A percentile compares a stretch with the other conserved stretches of the same genome.
phyloP scores from a whole-genome alignment of 2,888 invertebrate genomes.

The Chorisops tibialis region DNA sequence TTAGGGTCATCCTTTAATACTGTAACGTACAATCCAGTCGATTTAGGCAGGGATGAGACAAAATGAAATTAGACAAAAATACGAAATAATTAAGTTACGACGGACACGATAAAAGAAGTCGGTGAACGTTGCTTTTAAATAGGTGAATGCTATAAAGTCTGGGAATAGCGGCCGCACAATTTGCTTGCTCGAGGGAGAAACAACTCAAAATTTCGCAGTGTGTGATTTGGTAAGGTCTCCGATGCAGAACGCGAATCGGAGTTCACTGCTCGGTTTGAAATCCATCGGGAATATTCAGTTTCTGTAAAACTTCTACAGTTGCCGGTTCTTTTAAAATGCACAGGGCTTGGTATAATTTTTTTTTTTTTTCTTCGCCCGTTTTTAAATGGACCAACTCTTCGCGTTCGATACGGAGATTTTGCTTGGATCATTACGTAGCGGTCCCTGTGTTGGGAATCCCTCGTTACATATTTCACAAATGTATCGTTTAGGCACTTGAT shows the following conservation, averaged over 20 bases:
- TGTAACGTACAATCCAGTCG: too few species aligned
- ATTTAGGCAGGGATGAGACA: too few species aligned
- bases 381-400: conserved; percentile 69
- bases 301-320: conserved; percentile 56
- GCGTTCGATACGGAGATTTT: conserved; percentile 61
- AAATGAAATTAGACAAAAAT: too few species aligned
- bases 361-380: conserved; percentile 82
- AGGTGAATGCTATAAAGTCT: too few species aligned
- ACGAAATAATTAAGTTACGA: too few species aligned
- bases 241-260: conserved; percentile 85
- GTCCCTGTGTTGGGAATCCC: conserved; percentile 50
- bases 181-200: too few species aligned
- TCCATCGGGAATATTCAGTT: conserved; percentile 48
- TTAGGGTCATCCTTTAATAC: too few species aligned
- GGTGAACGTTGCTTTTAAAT: too few species aligned
- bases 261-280: conserved; percentile 76
- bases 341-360: conserved; percentile 81
- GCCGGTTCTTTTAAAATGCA: conserved; percentile 57
- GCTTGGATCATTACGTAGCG: conserved; percentile 50
- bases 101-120: too few species aligned
- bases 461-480: conserved; percentile 49
- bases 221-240: conserved; percentile 76
- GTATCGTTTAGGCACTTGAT: conserved; percentile 51
- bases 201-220: too few species aligned
- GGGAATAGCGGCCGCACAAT: too few species aligned